Evolutionary conservation across 2,888 invertebrate species (phyloP), one percentile per base, ranked within the genome.

Genomic region (Trachelus iudaicus): DNA sequence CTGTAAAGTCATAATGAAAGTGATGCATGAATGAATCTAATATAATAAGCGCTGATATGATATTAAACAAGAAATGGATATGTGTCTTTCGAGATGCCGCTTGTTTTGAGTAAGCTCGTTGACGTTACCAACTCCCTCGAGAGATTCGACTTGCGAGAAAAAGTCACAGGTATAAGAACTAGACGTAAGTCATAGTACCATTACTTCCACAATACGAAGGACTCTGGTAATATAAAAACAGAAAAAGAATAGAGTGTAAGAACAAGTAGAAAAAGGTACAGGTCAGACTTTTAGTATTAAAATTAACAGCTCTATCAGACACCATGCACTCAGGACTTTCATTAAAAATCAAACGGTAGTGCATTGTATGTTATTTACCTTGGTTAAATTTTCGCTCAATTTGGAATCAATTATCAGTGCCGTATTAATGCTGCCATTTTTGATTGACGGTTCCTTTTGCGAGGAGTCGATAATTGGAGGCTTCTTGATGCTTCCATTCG

Each of bases 261-360:
- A 56, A 56, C 56, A 56, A 56, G 56, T 56, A 56, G 56, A 56
- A 56, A 56, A 23, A 56, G 23, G 9, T 56, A 23, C 23, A 56
- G 23, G 23, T 56, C 56, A 56, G 23, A 56, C 56, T 56, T 56
- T 23, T 56, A 15, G 56, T 56, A 56, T 23, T 56, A 56, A 23
- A 6, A 40, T 40, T 40, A 6, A 23, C 23, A 23, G 56, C 56
- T 23, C 23, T 23, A 56, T 56, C 23, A 56, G 56, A 2, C 1
- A 23, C 1, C 56, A 56, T 23, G 9, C 56, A 56, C 23, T 6
- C 9, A 56, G 23, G 23, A 23, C 23, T 23, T 56, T 56, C 71
- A 31, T 34, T 71, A 12, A 4, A 56, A 35, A 33, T 86, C 82
- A 88, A 31, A 86, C 86, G 15, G 84, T 85, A 30, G 86, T 86